Evolutionary conservation across 2,888 invertebrate species (phyloP).

Genomic region (Meganola albula): DNA sequence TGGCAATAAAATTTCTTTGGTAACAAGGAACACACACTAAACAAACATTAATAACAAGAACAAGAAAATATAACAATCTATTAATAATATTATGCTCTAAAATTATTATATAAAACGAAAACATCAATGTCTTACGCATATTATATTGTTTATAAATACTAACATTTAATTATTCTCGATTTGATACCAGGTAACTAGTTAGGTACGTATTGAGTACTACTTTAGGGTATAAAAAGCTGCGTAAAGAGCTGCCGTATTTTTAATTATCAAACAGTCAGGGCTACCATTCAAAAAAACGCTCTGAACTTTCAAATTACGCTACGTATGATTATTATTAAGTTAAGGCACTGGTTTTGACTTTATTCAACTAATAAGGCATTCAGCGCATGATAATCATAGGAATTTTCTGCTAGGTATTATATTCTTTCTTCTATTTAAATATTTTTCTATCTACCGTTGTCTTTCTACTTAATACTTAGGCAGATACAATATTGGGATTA

Average conservation of each 20-base stretch:
- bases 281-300: too few relatives aligned
- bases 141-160: constrained; percentile 19
- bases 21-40: constrained; percentile 75
- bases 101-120: constrained; percentile 36
- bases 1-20: constrained; percentile 71
- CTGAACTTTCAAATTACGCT: too few relatives aligned
- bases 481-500: too few relatives aligned
- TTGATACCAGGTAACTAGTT: constrained; percentile 6
- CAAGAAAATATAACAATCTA: constrained; percentile 68
- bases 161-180: constrained; percentile 6
- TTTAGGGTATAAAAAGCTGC: constrained; percentile 27
- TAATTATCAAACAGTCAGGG: too few relatives aligned
- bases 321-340: too few relatives aligned
- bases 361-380: too few relatives aligned
- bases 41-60: constrained; percentile 71
- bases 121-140: constrained; percentile 47
- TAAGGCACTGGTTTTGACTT: too few relatives aligned
- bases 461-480: too few relatives aligned
- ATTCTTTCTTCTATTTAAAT: too few relatives aligned
- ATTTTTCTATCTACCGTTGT: too few relatives aligned
- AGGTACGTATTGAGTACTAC: background rate
- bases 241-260: constrained; percentile 21
- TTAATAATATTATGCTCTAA: constrained; percentile 45
- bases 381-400: too few relatives aligned
- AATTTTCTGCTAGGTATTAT: too few relatives aligned